Evolutionary conservation across 1,140 invertebrate species (phyloP).

Genomic region (Venustaconcha ellipsiformis): DNA sequence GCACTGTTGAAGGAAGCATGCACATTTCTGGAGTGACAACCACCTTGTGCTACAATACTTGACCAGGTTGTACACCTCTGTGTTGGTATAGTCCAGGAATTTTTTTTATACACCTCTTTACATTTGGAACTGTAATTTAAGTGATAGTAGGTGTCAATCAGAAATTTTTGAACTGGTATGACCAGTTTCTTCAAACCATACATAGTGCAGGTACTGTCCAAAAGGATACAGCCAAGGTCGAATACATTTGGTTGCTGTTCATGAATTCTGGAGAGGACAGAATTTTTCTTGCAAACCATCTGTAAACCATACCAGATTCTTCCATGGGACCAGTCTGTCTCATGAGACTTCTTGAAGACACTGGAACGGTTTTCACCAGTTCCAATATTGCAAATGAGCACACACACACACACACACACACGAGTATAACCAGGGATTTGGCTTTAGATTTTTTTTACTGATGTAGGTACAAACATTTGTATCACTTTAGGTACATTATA

Average conservation of each 20-base stretch:
- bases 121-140: constrained; percentile 29
- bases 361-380: too few relatives aligned
- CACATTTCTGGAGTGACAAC: too few relatives aligned
- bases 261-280: constrained; percentile 5
- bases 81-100: constrained; percentile 24
- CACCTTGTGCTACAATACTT: constrained; percentile 1
- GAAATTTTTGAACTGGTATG: constrained; percentile 5
- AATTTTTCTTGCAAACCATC: constrained; percentile 23
- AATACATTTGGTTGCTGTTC: background rate
- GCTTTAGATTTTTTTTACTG: too few relatives aligned
- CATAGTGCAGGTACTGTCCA: constrained; percentile 1
- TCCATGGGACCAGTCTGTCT: constrained; percentile 6
- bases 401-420: too few relatives aligned
- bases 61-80: constrained; percentile 30
- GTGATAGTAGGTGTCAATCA: constrained; percentile 16
- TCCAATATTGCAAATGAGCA: too few relatives aligned
- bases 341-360: background rate
- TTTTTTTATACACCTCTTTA: constrained; percentile 14
- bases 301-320: background rate
- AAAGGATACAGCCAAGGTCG: constrained; percentile 16
- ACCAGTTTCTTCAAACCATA: constrained; percentile 2
- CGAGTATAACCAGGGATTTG: too few relatives aligned
- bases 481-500: too few relatives aligned
- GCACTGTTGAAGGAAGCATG: background rate
- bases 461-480: too few relatives aligned